Conservation (phyloP, 1,140 invertebrate species). For the Theocolax elegans region DNA sequence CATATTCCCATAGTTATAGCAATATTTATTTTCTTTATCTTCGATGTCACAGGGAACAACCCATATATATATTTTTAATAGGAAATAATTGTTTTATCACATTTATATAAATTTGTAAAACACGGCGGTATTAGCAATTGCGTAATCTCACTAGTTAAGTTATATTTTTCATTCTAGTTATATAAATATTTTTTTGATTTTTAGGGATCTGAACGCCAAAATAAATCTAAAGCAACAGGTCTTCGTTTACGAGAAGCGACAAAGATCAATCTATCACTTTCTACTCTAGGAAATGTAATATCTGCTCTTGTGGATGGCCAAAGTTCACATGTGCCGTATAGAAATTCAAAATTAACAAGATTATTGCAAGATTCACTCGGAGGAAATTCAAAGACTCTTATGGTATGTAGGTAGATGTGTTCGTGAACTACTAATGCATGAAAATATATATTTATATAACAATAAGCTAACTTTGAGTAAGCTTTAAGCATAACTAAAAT, state of each 20-base stretch:
- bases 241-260: conserved; percentile 92
- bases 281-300: conserved; percentile 94
- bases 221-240: conserved; percentile 91
- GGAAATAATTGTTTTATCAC: too few relatives aligned
- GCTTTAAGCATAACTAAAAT: background rate
- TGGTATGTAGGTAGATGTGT: too few relatives aligned
- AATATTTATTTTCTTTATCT: too few relatives aligned
- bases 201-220: conserved; percentile 86
- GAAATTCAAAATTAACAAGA: conserved; percentile 93
- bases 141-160: too few relatives aligned
- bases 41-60: too few relatives aligned
- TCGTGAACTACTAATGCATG: too few relatives aligned
- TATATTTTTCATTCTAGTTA: too few relatives aligned
- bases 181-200: conserved; percentile 1
- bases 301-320: conserved; percentile 94
- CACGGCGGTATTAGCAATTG: too few relatives aligned
- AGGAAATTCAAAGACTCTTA: conserved; percentile 96
- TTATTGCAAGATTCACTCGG: conserved; percentile 94
- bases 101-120: too few relatives aligned
- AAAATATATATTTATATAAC: background rate
- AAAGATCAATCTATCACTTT: conserved; percentile 95
- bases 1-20: too few relatives aligned
- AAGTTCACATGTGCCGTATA: conserved; percentile 93
- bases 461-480: background rate
- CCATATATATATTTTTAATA: too few relatives aligned